These are phyloP conservation scores for Trichechus manatus DNA, from an alignment of 2,113 vertebrate species.

Conservation along the genomic window DNA sequence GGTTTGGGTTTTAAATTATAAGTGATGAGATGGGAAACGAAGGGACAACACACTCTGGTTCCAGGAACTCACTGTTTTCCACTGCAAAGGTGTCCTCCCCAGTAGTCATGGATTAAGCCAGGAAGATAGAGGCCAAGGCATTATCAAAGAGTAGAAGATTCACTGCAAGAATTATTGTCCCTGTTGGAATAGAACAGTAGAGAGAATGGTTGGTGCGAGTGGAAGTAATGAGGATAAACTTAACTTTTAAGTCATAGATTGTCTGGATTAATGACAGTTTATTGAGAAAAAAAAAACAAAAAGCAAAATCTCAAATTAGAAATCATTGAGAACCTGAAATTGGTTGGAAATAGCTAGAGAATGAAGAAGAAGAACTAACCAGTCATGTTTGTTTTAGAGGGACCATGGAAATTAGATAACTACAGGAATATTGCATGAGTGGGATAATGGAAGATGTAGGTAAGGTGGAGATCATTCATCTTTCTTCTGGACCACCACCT, in stretches of 20 bases:
- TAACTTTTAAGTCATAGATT: not conserved
- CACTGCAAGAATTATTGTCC: not conserved
- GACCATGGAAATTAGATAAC: not conserved
- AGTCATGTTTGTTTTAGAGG: not conserved
- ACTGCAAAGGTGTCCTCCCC: not conserved
- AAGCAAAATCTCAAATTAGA: not conserved
- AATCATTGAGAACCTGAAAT: not conserved
- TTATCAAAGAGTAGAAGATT: not conserved
- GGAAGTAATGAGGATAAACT: not conserved
- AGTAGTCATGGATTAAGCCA: not conserved
- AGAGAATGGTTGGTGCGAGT: not conserved
- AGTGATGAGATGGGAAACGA: not conserved
- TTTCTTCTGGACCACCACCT: constrained; percentile 18
- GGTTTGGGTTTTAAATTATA: not conserved
- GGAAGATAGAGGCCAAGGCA: not conserved
- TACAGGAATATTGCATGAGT: not conserved
- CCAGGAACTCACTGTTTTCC: not conserved
- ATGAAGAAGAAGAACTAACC: not conserved
- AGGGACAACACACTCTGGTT: not conserved
- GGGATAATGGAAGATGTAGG: not conserved
- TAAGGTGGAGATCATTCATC: not conserved
- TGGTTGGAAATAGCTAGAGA: not conserved
- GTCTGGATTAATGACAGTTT: not conserved
- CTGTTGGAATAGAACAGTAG: not conserved
- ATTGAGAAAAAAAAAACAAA: not conserved